Evolutionary conservation across 2,888 invertebrate species (phyloP).

Genomic region (Limulus polyphemus): DNA sequence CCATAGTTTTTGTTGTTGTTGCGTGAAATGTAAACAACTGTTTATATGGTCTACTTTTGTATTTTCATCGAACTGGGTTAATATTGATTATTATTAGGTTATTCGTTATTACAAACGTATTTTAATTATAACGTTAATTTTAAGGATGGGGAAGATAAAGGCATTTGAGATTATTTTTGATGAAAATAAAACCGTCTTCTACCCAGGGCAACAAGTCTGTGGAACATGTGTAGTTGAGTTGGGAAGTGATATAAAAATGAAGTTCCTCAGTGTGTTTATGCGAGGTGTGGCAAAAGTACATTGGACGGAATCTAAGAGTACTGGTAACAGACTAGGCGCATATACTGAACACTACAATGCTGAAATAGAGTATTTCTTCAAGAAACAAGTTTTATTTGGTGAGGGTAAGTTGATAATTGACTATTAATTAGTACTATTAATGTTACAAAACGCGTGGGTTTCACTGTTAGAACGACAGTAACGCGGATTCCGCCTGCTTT

Average conservation of each 20-base stretch:
- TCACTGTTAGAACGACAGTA: too few relatives aligned
- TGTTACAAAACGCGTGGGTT: too few relatives aligned
- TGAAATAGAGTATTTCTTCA: constrained; percentile 41
- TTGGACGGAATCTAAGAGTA: constrained; percentile 41
- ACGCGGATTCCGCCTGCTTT: too few relatives aligned
- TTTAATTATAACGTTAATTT: too few relatives aligned
- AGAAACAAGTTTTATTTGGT: constrained; percentile 39
- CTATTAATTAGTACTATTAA: too few relatives aligned
- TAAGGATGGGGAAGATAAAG: constrained; percentile 38
- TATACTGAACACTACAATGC: constrained; percentile 42
- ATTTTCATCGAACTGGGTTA: too few relatives aligned
- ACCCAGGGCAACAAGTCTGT: constrained; percentile 38
- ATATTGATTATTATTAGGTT: too few relatives aligned
- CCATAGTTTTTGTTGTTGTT: too few relatives aligned
- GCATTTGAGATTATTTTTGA: constrained; percentile 38
- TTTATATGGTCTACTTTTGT: too few relatives aligned
- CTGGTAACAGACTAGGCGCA: constrained; percentile 39
- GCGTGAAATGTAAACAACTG: too few relatives aligned
- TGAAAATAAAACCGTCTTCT: constrained; percentile 38
- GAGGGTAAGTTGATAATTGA: constrained; percentile 31
- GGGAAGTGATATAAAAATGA: constrained; percentile 40
- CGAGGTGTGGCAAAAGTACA: constrained; percentile 40
- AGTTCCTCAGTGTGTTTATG: constrained; percentile 38
- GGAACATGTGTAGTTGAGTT: constrained; percentile 39
- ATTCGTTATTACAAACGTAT: too few relatives aligned